phyloP scores from a whole-genome alignment of 2,113 vertebrate genomes.

The Brachyhypopomus occidentalis region DNA sequence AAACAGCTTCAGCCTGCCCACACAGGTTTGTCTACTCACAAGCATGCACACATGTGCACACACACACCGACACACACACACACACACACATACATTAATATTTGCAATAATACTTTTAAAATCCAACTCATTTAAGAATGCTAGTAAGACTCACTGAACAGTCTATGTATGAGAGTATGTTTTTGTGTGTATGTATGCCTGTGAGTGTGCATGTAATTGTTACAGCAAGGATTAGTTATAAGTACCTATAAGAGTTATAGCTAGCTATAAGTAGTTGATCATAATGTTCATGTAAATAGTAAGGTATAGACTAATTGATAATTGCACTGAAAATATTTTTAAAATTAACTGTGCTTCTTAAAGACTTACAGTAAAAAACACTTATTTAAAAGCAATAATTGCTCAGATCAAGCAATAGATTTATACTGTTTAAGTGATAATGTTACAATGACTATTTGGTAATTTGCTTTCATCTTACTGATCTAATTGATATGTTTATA shows the following conservation, averaged over 20 bases:
- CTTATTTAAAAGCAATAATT: conserved; percentile 6
- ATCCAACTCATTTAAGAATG: not conserved
- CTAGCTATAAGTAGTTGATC: not conserved
- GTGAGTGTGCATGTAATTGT: conserved; percentile 25
- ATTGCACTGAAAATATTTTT: not conserved
- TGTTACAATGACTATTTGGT: conserved; percentile 22
- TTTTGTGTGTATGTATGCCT: conserved; percentile 9
- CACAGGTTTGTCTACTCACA: conserved; percentile 98
- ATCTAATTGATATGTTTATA: conserved; percentile 42
- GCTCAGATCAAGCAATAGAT: conserved; percentile 3
- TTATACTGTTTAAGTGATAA: conserved; percentile 35
- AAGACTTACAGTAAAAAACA: not conserved
- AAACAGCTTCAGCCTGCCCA: conserved; percentile 96
- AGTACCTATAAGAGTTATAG: not conserved
- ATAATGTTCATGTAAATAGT: not conserved
- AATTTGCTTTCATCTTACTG: conserved; percentile 40
- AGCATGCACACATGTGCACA: conserved; percentile 20
- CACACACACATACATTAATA: conserved; percentile 2
- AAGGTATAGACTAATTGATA: not conserved
- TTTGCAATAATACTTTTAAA: not conserved
- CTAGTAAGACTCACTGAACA: conserved; percentile 16
- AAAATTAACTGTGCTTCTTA: not conserved
- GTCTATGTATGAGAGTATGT: not conserved
- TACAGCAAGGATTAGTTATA: not conserved
- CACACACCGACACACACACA: not conserved